phyloP scores from a whole-genome alignment of 1,140 invertebrate genomes.

The Drosophila repletoides region DNA sequence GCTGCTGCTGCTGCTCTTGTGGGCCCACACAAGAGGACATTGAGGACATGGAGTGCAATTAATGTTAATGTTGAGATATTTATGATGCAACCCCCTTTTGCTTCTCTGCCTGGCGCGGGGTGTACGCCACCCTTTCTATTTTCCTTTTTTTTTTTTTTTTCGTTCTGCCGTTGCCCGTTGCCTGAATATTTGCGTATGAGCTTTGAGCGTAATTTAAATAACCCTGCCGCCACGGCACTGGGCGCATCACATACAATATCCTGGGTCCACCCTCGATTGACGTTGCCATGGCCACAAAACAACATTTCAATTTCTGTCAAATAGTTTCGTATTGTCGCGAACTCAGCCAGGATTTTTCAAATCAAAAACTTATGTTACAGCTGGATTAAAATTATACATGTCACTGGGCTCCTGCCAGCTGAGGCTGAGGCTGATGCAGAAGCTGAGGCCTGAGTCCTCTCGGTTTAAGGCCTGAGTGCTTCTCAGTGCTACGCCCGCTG shows the following conservation, averaged over 20 bases:
- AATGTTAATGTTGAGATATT: slow-evolving; percentile 82
- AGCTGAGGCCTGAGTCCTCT: slow-evolving; percentile 50
- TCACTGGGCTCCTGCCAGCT: slow-evolving; percentile 54
- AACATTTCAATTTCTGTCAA: slow-evolving; percentile 78
- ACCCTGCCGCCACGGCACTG: slow-evolving; percentile 15
- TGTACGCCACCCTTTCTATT: slow-evolving; percentile 35
- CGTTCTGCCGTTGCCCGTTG: slow-evolving; percentile 13
- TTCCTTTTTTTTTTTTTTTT: slow-evolving; percentile 20
- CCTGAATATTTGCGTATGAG: slow-evolving; percentile 55
- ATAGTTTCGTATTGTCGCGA: slow-evolving; percentile 63
- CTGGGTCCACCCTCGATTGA: slow-evolving; percentile 49
- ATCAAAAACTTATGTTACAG: slow-evolving; percentile 82
- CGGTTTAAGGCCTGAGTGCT: too few species aligned
- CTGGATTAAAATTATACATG: slow-evolving; percentile 81
- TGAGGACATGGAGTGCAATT: slow-evolving; percentile 80
- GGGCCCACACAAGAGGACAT: slow-evolving; percentile 80
- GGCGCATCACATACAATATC: background rate
- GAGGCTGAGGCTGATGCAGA: slow-evolving; percentile 30
- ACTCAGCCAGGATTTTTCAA: slow-evolving; percentile 68
- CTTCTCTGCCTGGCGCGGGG: background rate
- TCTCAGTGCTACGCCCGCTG: slow-evolving; percentile 2
- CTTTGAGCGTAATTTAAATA: slow-evolving; percentile 46
- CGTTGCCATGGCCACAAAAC: slow-evolving; percentile 51
- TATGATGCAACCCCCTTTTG: slow-evolving; percentile 71
- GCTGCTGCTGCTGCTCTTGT: slow-evolving; percentile 55